Percentiles rank a stretch among this genome's conserved stretches.
phyloP scores from a whole-genome alignment of 2,797 vertebrate species.

The Monodelphis domestica region DNA sequence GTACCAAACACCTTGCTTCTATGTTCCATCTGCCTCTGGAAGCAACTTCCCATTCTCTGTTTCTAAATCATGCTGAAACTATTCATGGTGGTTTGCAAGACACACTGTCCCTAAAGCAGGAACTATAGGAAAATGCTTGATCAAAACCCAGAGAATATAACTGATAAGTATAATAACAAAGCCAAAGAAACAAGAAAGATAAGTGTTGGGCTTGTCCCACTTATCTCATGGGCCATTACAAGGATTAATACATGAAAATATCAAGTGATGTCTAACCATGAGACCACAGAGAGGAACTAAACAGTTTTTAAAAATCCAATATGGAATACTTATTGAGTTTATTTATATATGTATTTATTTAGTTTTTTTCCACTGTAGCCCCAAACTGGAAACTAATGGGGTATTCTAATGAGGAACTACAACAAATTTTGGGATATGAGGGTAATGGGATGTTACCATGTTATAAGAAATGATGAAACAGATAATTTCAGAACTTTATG shows the following conservation, averaged over 20 bases:
- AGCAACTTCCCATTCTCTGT: no score
- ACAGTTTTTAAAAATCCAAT: neutral
- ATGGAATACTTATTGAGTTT: neutral
- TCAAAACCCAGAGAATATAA: neutral
- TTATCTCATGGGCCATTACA: neutral
- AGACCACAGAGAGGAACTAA: neutral
- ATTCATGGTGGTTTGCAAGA: no score
- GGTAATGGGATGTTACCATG: neutral
- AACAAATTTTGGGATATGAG: neutral
- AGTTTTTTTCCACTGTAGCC: neutral
- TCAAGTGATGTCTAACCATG: neutral
- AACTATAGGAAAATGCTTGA: neutral
- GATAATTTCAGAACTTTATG: neutral
- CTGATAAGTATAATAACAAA: neutral
- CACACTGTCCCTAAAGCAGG: slow-evolving; percentile 5
- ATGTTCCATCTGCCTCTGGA: no score
- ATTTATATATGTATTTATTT: no score
- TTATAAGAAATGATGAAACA: neutral
- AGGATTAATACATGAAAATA: neutral
- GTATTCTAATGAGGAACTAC: neutral
- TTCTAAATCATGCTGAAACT: no score
- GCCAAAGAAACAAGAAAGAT: neutral
- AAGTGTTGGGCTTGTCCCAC: neutral
- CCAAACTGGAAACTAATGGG: neutral
- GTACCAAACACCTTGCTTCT: no score